phyloP scores from a whole-genome alignment of 2,113 vertebrate genomes.

The Phycodurus eques region DNA sequence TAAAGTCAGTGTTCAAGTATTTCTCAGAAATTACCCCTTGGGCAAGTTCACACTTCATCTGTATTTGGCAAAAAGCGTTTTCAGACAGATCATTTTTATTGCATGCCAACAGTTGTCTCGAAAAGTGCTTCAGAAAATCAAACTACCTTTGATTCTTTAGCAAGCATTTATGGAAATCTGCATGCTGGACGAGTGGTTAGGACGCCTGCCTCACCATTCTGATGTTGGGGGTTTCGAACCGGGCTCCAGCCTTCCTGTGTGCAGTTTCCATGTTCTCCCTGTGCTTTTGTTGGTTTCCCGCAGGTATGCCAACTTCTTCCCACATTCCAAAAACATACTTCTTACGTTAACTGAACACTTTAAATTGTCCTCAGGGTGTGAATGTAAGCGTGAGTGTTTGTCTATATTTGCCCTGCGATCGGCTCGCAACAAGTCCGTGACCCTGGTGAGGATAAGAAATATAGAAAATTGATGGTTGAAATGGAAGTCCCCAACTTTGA shows the following conservation, averaged over 20 bases:
- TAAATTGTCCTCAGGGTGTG: background rate
- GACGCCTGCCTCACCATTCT: too few species aligned
- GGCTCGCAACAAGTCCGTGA: background rate
- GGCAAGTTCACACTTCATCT: background rate
- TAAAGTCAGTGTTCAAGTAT: background rate
- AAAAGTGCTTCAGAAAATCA: background rate
- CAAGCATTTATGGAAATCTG: too few species aligned
- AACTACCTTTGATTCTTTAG: background rate
- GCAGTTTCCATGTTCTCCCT: background rate
- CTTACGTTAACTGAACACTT: background rate
- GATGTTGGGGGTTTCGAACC: too few species aligned
- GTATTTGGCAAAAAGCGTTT: background rate
- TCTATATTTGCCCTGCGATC: background rate
- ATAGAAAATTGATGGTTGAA: background rate
- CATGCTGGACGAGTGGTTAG: too few species aligned
- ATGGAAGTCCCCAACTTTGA: background rate
- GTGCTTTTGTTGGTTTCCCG: too few species aligned
- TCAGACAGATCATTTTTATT: background rate
- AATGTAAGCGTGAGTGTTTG: background rate
- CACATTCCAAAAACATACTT: too few species aligned
- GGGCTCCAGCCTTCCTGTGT: too few species aligned
- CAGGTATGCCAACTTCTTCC: too few species aligned
- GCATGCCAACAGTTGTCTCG: background rate
- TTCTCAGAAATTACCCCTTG: background rate
- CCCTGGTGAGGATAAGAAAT: background rate